These are phyloP conservation scores for Alligator mississippiensis DNA, from an alignment of 2,113 vertebrate genomes.

Conservation along the genomic window DNA sequence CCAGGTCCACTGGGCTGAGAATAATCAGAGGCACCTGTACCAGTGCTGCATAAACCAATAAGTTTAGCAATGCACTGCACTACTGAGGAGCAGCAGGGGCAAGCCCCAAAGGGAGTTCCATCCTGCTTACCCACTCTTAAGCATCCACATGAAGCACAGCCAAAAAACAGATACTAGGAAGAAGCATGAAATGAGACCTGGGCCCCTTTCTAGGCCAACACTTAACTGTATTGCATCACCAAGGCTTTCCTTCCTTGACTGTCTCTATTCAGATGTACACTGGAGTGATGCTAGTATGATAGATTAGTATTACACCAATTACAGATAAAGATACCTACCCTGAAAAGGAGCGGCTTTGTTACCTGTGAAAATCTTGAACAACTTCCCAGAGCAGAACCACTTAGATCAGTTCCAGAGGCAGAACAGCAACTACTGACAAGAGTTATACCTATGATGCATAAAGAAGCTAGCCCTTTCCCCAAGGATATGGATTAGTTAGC, in stretches of 20 bases:
- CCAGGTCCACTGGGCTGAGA: background rate
- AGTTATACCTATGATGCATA: rapidly evolving
- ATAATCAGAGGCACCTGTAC: background rate
- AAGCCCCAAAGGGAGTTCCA: background rate
- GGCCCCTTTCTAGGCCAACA: background rate
- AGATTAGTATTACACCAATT: background rate
- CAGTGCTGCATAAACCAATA: background rate
- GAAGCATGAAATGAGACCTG: background rate
- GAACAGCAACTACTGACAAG: background rate
- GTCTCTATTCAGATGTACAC: background rate
- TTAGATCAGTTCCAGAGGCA: background rate
- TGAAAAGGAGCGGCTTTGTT: rapidly evolving
- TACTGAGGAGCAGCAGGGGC: background rate
- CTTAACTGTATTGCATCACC: background rate
- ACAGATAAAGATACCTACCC: no score
- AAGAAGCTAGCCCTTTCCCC: background rate
- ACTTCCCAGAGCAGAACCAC: background rate
- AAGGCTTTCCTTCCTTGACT: background rate
- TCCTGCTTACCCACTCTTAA: background rate
- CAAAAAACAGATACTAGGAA: background rate
- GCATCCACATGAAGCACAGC: background rate
- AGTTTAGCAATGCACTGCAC: background rate
- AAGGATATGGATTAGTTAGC: rapidly evolving
- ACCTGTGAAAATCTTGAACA: background rate
- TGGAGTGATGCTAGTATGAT: background rate